These are phyloP conservation scores for Limnephilus marmoratus DNA, from an alignment of 2,888 invertebrate genomes.

Conservation along the genomic window DNA sequence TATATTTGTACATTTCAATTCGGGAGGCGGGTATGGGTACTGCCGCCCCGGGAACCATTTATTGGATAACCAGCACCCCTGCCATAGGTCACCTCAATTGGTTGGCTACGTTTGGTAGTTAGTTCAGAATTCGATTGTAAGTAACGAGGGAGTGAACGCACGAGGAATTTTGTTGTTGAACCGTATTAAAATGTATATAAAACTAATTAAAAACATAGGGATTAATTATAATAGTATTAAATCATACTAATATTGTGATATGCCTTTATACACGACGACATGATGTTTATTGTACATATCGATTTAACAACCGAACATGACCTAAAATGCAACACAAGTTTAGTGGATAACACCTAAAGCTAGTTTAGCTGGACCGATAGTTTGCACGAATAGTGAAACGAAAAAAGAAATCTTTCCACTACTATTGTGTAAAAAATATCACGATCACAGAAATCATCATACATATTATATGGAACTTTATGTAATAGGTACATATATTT, in stretches of 20 bases:
- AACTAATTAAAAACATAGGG: no score
- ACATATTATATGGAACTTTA: neutral
- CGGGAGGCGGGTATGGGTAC: no score
- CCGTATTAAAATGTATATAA: no score
- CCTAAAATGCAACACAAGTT: neutral
- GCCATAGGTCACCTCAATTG: no score
- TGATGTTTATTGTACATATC: neutral
- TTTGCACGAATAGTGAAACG: neutral
- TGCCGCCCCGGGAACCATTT: no score
- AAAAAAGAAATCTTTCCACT: neutral
- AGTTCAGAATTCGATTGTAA: neutral
- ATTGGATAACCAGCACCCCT: no score
- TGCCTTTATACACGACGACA: neutral
- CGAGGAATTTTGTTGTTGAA: no score
- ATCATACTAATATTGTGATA: neutral
- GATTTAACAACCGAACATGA: neutral
- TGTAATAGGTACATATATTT: no score
- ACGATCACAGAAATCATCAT: neutral
- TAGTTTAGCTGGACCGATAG: neutral
- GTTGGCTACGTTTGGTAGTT: neutral
- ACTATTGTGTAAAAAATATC: neutral
- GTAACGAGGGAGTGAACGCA: no score
- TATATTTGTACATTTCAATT: neutral
- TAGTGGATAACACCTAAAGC: neutral
- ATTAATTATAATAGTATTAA: no score